Base-by-base conservation (phyloP, 1,140 invertebrate genomes). In the Phthorimaea operculella region DNA sequence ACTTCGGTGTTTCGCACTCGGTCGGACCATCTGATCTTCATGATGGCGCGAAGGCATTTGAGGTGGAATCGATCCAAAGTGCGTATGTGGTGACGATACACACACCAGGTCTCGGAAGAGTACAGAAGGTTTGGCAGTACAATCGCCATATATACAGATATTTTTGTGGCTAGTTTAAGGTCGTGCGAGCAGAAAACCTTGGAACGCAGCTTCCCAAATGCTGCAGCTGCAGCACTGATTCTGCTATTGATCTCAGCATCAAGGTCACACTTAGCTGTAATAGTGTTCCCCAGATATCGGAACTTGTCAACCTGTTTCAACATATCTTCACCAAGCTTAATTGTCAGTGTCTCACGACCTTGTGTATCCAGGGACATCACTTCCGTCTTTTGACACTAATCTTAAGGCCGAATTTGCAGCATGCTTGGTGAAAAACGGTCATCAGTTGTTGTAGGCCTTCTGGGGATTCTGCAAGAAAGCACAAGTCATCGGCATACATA, bases 61-160 rank as follows among this genome's bases (percentile, higher is more conserved):
- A 63, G 58, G 49, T 63, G 61, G 51, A 61, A 63, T 12, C 55
- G 54, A 15, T 66, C 59, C 8, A 63, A 18, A 48, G 49, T 52
- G n/a, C 51, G 36, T n/a, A 52, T 39, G 34, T 52, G 51, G 18
- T 42, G 34, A 36, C 51, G 51, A 15, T 42, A 52, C 4, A 52
- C 17, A 12, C n/a, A 16, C 45, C 45, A 48, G 12, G 45, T 18
- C 16, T 48, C 45, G 16, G 45, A 14, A 15, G 34, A 39, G 36
- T 42, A 52, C 36, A 52, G 36, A 12, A 18, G 33, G 34, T 42
- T 52, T 39, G 34, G 36, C 11, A 52, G 51, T 15, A 52, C 51
- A 42, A 52, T 18, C 7, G 51, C 51, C 51, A 52, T 52, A 16
- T 36, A 52, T 1, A 52, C 34, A 12, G 51, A 39, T 10, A 52